Conservation (phyloP, 2,797 vertebrate genomes). For the Sebastes vulpes region DNA sequence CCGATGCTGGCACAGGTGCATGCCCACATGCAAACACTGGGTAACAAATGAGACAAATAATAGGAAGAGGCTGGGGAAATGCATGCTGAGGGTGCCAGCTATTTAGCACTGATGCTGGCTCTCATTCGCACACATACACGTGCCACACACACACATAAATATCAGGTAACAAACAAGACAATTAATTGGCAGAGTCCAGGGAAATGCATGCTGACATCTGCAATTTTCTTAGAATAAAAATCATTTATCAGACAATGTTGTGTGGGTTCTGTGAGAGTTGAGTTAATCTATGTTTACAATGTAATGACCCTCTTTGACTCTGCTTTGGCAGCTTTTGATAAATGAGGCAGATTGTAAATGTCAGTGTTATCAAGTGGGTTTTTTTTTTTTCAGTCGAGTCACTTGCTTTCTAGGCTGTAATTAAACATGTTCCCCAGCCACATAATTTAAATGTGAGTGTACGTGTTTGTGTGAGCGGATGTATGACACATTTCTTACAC, state of each 20-base stretch:
- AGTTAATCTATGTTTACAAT: constrained; percentile 84
- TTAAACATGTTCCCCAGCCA: constrained; percentile 72
- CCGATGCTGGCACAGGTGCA: constrained; percentile 40
- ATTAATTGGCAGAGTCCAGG: constrained; percentile 65
- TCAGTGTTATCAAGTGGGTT: constrained; percentile 82
- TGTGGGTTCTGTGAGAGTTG: constrained; percentile 72
- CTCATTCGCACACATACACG: not conserved
- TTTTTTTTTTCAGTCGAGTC: constrained; percentile 46
- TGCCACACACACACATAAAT: not conserved
- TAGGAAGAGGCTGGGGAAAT: constrained; percentile 43
- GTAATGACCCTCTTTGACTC: constrained; percentile 84
- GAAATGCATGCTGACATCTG: constrained; percentile 67
- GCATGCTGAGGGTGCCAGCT: constrained; percentile 48
- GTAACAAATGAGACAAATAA: constrained; percentile 59
- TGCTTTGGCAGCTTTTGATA: constrained; percentile 84
- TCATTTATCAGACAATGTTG: constrained; percentile 65
- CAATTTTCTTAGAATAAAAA: constrained; percentile 67
- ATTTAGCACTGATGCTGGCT: constrained; percentile 48
- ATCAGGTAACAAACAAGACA: constrained; percentile 39
- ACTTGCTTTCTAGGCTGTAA: constrained; percentile 71
- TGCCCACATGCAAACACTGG: constrained; percentile 15
- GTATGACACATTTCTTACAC: constrained; percentile 22
- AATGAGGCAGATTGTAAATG: constrained; percentile 87
- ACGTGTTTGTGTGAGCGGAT: constrained; percentile 1
- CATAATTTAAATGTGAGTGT: constrained; percentile 51